These are phyloP conservation scores for Lipophrys pholis DNA, from an alignment of 2,113 vertebrate genomes.

Conservation along the genomic window DNA sequence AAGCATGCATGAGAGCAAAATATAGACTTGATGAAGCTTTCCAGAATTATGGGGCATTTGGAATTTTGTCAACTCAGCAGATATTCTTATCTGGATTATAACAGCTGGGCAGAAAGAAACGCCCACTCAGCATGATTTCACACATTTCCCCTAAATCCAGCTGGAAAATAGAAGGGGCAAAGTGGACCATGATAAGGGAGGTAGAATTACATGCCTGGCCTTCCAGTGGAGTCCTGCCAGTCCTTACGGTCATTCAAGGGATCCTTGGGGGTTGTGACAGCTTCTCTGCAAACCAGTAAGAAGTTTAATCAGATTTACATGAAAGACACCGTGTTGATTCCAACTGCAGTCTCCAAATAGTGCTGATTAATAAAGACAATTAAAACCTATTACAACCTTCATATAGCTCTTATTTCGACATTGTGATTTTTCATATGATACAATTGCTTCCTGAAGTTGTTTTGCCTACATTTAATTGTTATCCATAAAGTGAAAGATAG, in stretches of 20 bases:
- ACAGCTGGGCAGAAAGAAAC: neutral
- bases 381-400: too few relatives aligned
- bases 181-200: slow-evolving; percentile 13
- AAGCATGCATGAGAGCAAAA: slow-evolving; percentile 1
- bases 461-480: too few relatives aligned
- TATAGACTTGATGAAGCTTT: neutral
- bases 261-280: neutral
- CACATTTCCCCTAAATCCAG: neutral
- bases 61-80: slow-evolving; percentile 11
- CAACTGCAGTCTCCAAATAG: neutral
- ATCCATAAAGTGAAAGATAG: too few relatives aligned
- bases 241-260: slow-evolving; percentile 11
- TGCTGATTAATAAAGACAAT: too few relatives aligned
- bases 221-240: neutral
- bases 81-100: slow-evolving; percentile 10
- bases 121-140: slow-evolving; percentile 8
- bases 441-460: too few relatives aligned
- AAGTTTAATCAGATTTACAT: neutral
- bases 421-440: neutral
- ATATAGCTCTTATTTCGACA: too few relatives aligned
- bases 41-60: neutral
- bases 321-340: neutral
- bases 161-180: neutral
- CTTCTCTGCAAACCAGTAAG: neutral
- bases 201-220: neutral